Evolutionary conservation across 1,140 invertebrate genomes (phyloP).

Genomic region (Pentalonia nigronervosa): DNA sequence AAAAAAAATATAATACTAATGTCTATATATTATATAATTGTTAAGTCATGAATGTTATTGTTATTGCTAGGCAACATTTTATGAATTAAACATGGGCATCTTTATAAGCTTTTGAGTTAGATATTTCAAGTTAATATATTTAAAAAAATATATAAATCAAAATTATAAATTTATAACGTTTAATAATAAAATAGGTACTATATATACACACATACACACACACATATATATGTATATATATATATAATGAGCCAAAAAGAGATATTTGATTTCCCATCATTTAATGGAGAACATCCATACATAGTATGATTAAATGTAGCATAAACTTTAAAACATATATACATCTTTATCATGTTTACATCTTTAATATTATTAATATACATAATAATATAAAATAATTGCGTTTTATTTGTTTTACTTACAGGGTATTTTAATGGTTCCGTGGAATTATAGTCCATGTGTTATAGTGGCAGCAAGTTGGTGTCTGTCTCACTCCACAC

Average conservation of each 20-base stretch:
- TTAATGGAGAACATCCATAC: conserved; percentile 35
- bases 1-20: neutral
- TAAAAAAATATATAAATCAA: neutral
- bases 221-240: neutral
- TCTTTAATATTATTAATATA: neutral
- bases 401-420: neutral
- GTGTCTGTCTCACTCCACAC: conserved; percentile 35
- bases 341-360: neutral
- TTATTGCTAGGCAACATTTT: conserved; percentile 13
- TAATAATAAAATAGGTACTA: neutral
- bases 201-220: no score
- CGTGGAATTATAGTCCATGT: conserved; percentile 52
- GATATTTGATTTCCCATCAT: conserved; percentile 23
- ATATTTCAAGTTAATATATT: neutral
- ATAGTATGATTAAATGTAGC: conserved; percentile 35
- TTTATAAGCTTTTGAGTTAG: neutral
- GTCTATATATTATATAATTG: neutral
- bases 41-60: neutral
- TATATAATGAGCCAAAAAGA: neutral
- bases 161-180: neutral
- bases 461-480: conserved; percentile 44
- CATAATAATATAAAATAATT: neutral
- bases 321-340: neutral
- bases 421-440: conserved; percentile 37
- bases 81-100: neutral